These are phyloP conservation scores for Zaprionus taronus DNA, from an alignment of 1,140 invertebrate genomes.

Conservation along the genomic window DNA sequence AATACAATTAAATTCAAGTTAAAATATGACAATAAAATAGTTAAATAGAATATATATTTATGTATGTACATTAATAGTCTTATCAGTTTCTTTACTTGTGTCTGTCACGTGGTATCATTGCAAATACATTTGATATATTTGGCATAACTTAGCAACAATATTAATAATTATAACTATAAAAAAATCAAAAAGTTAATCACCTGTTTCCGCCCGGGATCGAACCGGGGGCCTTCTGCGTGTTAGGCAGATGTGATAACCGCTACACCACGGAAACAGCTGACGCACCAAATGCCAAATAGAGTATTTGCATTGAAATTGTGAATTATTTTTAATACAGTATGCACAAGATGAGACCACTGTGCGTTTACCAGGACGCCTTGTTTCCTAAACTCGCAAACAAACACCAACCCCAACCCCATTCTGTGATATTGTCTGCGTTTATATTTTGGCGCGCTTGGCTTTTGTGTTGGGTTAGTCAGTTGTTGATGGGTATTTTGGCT, in stretches of 20 bases:
- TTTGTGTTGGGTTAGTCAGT: constrained; percentile 49
- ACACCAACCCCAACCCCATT: not conserved
- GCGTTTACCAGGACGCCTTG: constrained; percentile 4
- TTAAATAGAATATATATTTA: not conserved
- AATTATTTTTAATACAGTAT: not conserved
- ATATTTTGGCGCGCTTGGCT: constrained; percentile 54
- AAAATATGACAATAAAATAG: not conserved
- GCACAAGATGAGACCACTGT: constrained; percentile 21
- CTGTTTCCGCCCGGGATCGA: constrained; percentile 84
- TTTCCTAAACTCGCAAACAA: constrained; percentile 14
- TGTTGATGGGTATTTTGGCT: constrained; percentile 37
- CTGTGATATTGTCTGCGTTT: constrained; percentile 33
- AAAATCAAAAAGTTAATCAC: not conserved
- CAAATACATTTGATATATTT: not conserved
- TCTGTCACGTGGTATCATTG: no score
- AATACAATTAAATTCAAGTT: not conserved
- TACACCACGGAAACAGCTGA: constrained; percentile 84
- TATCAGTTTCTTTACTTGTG: no score
- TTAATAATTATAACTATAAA: not conserved
- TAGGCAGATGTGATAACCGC: constrained; percentile 85
- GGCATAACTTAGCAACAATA: not conserved
- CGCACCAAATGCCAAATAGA: fast-evolving
- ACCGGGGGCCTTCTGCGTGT: constrained; percentile 84
- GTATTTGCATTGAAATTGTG: not conserved
- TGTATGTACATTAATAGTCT: no score